Conservation (phyloP, 2,888 invertebrate genomes). For the Caprella mutica region DNA sequence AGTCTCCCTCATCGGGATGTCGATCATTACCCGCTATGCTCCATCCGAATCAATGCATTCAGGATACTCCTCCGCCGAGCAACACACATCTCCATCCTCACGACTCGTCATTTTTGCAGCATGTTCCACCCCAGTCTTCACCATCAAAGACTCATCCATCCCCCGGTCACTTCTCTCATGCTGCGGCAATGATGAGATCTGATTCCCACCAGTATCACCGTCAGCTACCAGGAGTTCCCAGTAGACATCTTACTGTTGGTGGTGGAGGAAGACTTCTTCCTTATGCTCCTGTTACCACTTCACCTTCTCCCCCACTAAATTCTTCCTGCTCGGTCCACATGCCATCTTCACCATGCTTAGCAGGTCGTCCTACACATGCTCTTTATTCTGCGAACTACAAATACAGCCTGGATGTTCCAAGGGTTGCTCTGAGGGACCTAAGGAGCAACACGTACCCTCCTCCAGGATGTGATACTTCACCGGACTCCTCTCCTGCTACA, state of each 20-base stretch:
- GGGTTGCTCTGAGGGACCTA: conserved; percentile 26
- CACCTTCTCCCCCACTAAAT: background rate
- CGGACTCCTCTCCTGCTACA: conserved; percentile 24
- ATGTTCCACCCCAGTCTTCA: conserved; percentile 14
- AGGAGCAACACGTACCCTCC: conserved; percentile 32
- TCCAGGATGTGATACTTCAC: conserved; percentile 27
- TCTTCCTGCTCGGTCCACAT: conserved; percentile 2
- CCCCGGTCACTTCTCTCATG: conserved; percentile 31
- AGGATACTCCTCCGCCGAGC: conserved; percentile 14
- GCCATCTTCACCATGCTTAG: conserved; percentile 4
- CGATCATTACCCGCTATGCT: conserved; percentile 31
- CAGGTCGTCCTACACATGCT: conserved; percentile 30
- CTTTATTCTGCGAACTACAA: conserved; percentile 31
- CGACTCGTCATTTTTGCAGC: conserved; percentile 1
- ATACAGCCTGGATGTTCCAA: conserved; percentile 33
- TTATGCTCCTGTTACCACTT: conserved; percentile 13
- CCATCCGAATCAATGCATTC: conserved; percentile 19
- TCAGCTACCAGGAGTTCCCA: conserved; percentile 31
- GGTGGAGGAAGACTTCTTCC: conserved; percentile 29
- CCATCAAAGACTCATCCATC: conserved; percentile 21
- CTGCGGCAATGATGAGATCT: conserved; percentile 19
- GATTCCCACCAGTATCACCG: conserved; percentile 23
- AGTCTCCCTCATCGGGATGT: conserved; percentile 24
- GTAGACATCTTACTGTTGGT: conserved; percentile 29
- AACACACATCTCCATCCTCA: conserved; percentile 19